Base-by-base conservation (phyloP, 1,140 invertebrate species). In the Maconellicoccus hirsutus region DNA sequence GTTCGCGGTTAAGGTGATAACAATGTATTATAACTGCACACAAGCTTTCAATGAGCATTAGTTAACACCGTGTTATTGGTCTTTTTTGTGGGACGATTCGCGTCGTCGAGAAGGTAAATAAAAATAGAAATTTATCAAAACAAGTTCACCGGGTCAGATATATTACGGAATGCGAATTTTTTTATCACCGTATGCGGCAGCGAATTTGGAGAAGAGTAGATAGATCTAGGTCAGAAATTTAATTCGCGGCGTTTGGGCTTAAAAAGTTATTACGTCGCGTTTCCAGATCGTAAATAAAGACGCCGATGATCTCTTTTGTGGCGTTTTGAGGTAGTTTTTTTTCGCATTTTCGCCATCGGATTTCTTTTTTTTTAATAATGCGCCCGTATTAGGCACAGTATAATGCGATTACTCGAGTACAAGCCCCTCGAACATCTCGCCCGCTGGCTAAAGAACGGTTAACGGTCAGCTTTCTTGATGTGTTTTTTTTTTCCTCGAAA, bases 111-210 rank as follows among this genome's bases (percentile, higher is more conserved):
- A 52, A 52, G 16, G 4, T 3, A 19, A 52, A 52, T 52, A 52
- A 52, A 52, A 52, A 52, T 52, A 52, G 42, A 52, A 52, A 52
- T 52, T 52, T 52, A 52, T 52, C 42, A 52, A 52, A 52, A 52
- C 42, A 52, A 52, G 42, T 52, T 52, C 42, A 52, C 42, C 12
- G 42, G 42, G 42, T 52, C 42, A 52, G n/a, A n/a, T n/a, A n/a
- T n/a, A n/a, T n/a, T n/a, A n/a, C n/a, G n/a, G n/a, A 52, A 14
- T 52, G 42, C 42, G 42, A 52, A 52, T 8, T 52, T 52, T 16
- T 52, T 52, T 19, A 52, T 52, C 42, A 3, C 16, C 12, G 42
- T 52, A 16, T 19, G 16, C n/a, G 10, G 6, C n/a, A 3, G 4
- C 42, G 42, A 16, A 4, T 52, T 52, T 52, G 29, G 29, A 6